A percentile compares a stretch with the other conserved stretches of the same genome.
phyloP scores from a whole-genome alignment of 2,888 invertebrate species.

The Caenorhabditis sinica region DNA sequence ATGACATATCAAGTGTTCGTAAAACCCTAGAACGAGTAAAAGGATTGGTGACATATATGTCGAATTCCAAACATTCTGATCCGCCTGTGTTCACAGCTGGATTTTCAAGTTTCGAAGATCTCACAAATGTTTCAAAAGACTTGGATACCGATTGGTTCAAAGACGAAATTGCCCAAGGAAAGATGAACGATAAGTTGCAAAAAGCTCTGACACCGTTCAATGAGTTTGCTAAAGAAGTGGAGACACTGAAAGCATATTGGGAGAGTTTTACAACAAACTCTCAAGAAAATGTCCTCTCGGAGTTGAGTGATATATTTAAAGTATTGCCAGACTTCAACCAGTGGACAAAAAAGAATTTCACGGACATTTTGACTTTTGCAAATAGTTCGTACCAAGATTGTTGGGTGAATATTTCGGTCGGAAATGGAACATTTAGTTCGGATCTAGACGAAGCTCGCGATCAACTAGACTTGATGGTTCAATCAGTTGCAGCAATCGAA shows the following conservation, averaged over 20 bases:
- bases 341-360: too few relatives aligned
- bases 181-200: background rate
- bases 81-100: constrained; percentile 1
- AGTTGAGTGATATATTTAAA: background rate
- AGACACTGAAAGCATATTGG: background rate
- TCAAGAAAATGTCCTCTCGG: background rate
- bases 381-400: background rate
- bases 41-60: background rate
- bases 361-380: background rate
- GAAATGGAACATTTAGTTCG: background rate
- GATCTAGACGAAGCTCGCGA: background rate
- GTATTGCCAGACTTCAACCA: background rate
- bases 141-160: constrained; percentile 21
- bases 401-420: background rate
- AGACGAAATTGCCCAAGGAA: constrained; percentile 12
- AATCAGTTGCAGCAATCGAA: background rate
- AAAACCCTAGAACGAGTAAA: background rate
- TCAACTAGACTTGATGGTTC: background rate
- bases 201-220: constrained; percentile 8
- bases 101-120: background rate
- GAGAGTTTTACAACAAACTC: background rate
- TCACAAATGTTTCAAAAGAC: constrained; percentile 7
- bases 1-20: background rate
- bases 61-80: background rate
- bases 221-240: constrained; percentile 1